Evolutionary conservation across 2,797 vertebrate genomes (phyloP), one percentile per base, ranked within the genome.

Genomic region (Scarus forsteni): DNA sequence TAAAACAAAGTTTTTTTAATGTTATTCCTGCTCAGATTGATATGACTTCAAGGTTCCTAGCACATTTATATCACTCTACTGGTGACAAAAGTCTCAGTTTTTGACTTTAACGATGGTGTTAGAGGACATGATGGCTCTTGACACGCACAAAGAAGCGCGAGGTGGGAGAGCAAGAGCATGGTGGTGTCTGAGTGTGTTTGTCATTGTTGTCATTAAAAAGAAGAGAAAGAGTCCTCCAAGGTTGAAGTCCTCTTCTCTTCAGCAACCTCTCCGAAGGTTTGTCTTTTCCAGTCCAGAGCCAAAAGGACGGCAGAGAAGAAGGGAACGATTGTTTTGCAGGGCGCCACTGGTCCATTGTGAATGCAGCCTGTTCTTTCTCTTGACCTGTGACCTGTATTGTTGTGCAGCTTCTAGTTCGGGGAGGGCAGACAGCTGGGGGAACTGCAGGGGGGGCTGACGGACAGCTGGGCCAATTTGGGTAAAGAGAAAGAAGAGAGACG

Each of bases 351-450:
- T 90, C 90, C 86, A 94, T 95, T 95, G 93, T 95, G 88, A 92
- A 86, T 64, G 88, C 94, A 95, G 94, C 93, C 94, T 95, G 94
- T 95, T 94, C 94, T 93, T 94, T 95, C 94, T 95, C 94, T 95
- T 92, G 92, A 95, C 94, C 94, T 91, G 88, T 92, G 93, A 94
- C 93, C 94, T 66, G 77, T 83, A 95, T 95, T 95, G 94, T 94
- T 93, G 89, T 77, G 70, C 84, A 77, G 90, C 88, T 90, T 87
- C 91, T 93, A 83, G 74, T 93, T 92, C 44, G 71, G 92, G 91
- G 91, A 92, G 92, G 89, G 88, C 89, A 92, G 94, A 92, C 94
- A 95, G 95, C 94, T 95, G 94, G 93, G 92, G 89, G 87, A 92
- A 75, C 91, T 61, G 85, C 80, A 27, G 27, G 42, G 94, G 75